Conservation (phyloP, 2,113 vertebrate species). For the Ariopsis seemanni region DNA sequence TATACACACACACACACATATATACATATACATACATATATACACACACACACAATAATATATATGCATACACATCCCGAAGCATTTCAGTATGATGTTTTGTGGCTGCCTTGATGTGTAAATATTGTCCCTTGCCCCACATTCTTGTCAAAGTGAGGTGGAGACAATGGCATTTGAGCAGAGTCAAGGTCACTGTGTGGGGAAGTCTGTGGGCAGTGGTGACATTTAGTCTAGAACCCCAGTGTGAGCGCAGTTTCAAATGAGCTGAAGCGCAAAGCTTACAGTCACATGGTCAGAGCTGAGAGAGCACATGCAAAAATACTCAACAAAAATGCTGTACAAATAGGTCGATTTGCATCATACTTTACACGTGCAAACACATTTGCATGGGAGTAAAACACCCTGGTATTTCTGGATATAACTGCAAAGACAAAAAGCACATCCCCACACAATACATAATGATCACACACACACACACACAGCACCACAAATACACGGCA, state of each 20-base stretch:
- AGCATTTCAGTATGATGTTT: not conserved
- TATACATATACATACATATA: no score
- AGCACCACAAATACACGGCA: not conserved
- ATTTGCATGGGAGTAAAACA: constrained; percentile 21
- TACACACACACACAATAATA: no score
- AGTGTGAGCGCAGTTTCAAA: constrained; percentile 9
- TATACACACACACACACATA: no score
- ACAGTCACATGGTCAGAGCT: not conserved
- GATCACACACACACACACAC: not conserved
- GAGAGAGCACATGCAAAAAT: constrained; percentile 9
- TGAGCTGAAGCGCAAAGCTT: not conserved
- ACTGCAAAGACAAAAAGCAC: constrained; percentile 5
- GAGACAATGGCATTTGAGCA: constrained; percentile 47
- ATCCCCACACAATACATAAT: not conserved
- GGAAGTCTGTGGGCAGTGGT: constrained; percentile 48
- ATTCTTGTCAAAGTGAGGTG: constrained; percentile 29
- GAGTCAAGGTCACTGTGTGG: constrained; percentile 44
- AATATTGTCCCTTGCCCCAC: constrained; percentile 37
- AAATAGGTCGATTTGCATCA: not conserved
- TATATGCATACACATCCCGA: not conserved
- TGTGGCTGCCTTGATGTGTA: constrained; percentile 39
- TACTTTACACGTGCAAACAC: not conserved
- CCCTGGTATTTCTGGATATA: not conserved
- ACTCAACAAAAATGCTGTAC: not conserved
- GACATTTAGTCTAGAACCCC: constrained; percentile 53